phyloP scores from a whole-genome alignment of 2,888 invertebrate species.

The Phaonia tiefii region DNA sequence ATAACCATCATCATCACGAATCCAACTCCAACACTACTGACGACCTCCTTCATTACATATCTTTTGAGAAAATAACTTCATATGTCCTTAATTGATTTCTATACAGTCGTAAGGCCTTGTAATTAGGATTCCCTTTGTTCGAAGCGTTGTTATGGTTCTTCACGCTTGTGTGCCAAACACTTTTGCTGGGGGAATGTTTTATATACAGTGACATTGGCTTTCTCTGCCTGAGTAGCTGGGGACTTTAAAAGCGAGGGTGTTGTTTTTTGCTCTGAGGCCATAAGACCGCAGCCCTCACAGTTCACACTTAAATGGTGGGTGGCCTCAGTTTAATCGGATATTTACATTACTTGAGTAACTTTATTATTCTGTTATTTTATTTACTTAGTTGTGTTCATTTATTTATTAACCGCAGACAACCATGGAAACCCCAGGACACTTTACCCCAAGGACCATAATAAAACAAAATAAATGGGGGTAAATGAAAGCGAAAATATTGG shows the following conservation, averaged over 20 bases:
- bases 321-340: slow-evolving; percentile 52
- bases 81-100: too few species aligned
- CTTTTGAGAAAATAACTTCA: too few species aligned
- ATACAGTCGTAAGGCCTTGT: too few species aligned
- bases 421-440: slow-evolving; percentile 51
- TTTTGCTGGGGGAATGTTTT: slow-evolving; percentile 23
- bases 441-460: slow-evolving; percentile 56
- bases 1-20: too few species aligned
- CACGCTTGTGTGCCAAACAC: too few species aligned
- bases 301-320: slow-evolving; percentile 62
- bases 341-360: slow-evolving; percentile 31
- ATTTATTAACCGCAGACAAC: slow-evolving; percentile 26
- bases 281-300: slow-evolving; percentile 3
- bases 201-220: slow-evolving; percentile 7
- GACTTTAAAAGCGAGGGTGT: slow-evolving; percentile 3
- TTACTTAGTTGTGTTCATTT: slow-evolving; percentile 26
- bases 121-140: not conserved
- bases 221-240: not conserved
- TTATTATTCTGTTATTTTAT: not conserved
- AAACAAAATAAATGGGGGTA: not conserved
- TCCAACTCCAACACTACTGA: too few species aligned
- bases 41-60: too few species aligned
- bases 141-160: not conserved
- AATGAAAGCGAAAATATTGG: slow-evolving; percentile 14
- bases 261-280: slow-evolving; percentile 1